Percentiles rank a stretch among this genome's conserved stretches.
These are phyloP conservation scores for Megathymus violae DNA, from an alignment of 1,140 invertebrate species.

Conservation along the genomic window DNA sequence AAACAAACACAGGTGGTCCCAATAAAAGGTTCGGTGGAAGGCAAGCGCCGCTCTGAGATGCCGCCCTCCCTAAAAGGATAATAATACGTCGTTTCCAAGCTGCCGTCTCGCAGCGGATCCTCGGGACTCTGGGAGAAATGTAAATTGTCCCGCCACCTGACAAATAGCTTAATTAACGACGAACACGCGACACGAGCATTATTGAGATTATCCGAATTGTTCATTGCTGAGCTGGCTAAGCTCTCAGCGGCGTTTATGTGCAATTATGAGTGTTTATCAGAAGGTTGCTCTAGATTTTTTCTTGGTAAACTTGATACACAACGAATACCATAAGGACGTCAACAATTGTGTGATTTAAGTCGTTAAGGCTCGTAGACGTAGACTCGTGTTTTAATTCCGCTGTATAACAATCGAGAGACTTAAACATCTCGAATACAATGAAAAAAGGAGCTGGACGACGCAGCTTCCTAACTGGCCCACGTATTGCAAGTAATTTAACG, in stretches of 20 bases:
- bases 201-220: slow-evolving; percentile 72
- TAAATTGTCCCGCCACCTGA: slow-evolving; percentile 78
- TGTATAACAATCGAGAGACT: slow-evolving; percentile 31
- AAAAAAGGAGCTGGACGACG: slow-evolving; percentile 54
- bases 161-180: slow-evolving; percentile 83
- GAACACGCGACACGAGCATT: slow-evolving; percentile 73
- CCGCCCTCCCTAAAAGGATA: slow-evolving; percentile 82
- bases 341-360: slow-evolving; percentile 11
- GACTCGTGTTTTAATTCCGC: slow-evolving; percentile 19
- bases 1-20: slow-evolving; percentile 79
- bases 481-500: slow-evolving; percentile 66
- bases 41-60: slow-evolving; percentile 71
- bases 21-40: slow-evolving; percentile 75
- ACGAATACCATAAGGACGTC: slow-evolving; percentile 28
- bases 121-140: slow-evolving; percentile 72
- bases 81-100: slow-evolving; percentile 80
- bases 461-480: slow-evolving; percentile 61
- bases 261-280: slow-evolving; percentile 53
- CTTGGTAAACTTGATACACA: slow-evolving; percentile 34
- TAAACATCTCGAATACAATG: slow-evolving; percentile 59
- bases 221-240: slow-evolving; percentile 50
- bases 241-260: slow-evolving; percentile 40
- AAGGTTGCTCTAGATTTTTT: slow-evolving; percentile 51
- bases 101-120: slow-evolving; percentile 59
- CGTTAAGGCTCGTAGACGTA: slow-evolving; percentile 11